Base-by-base conservation (phyloP, 35 echinoderm and acorn worm genomes). In the Patiria miniata region DNA sequence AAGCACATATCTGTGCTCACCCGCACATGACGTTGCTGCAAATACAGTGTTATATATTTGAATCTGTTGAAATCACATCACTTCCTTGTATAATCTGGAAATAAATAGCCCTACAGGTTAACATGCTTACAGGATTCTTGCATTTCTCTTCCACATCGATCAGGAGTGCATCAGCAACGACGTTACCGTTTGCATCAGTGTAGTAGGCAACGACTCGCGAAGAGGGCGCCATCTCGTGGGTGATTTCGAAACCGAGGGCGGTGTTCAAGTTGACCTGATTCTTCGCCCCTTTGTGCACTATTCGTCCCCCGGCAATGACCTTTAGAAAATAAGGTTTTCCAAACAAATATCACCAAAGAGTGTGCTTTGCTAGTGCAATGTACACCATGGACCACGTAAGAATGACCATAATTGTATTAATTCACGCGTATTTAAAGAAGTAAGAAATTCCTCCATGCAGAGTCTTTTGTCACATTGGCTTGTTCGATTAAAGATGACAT, bases 161-260 rank as follows among this genome's bases (percentile, higher is more conserved):
- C 68, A 83, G 86, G 2, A 99, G 36, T 3, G 96, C 86, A 73
- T 99, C 96, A 29, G 89, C 90, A 16, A 99, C 68, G 9, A 99
- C 93, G 10, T 99, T 81, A 23, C 82, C 78, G 12, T 86, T 22
- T 0, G 83, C 77, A 40, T 92, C 85, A 40, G 94, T 92, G 83
- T 89, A 99, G 53, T 87, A 99, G 0, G 86, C 96, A 18, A 99
- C 83, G 9, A 99, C 53, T 28, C 96, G 81, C 16, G 90, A 89
- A 32, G 61, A 52, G 0, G 96, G 96, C 0, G 83, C 78, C 89
- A 99, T 94, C 40, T 99, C 93, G 76, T 87, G 32, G 2, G 86
- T 87, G 17, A 99, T 81, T 21, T 30, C 36, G 77, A 99, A 69
- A 57, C 52, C 30, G 17, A 84, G 29, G 15, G 38, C 51, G 8